Base-by-base conservation (phyloP, 2,888 invertebrate species). In the Melieria crassipennis region DNA sequence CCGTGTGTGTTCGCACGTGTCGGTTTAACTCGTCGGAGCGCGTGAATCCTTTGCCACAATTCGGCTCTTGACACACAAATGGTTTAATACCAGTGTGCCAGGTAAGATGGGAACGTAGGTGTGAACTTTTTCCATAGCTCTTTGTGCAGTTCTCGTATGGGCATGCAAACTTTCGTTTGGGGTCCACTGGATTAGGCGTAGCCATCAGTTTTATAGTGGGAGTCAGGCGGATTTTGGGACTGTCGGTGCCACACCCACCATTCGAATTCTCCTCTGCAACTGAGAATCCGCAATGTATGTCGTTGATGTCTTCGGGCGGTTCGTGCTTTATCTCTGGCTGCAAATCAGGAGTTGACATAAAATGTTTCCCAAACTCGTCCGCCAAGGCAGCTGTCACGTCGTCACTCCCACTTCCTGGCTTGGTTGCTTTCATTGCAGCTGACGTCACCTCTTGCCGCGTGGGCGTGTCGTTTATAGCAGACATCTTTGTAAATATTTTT, bases 1-100 rank as follows among this genome's bases (percentile, higher is more conserved):
- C 77, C 1, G 85, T 85, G 71, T 85, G 85, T 0, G 85, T 85
- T 58, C 85, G 82, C 57, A 81, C 77, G 64, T 85, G 85, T 47
- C 85, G 80, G 69, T 84, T 83, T 3, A 85, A 79, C 69, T 85
- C 85, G 62, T 85, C 85, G 2, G 85, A 85, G 10, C 85, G 81
- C 0, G 85, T 85, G 50, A 85, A 85, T 10, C 85, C 83, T 72
- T 84, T 85, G 2, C 84, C 84, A 47, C 85, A 85, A 42, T 80
- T 80, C 0, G 80, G 76, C 43, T 81, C 80, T n/a, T 75, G 77
- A 70, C 85, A 85, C 4, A 84, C 81, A 69, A 84, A 85, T 0
- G 85, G 85, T 57, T 85, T 85, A 42, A 85, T 82, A 5, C 85
- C 85, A 4, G 85, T 84, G 65, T 85, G 85, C 85, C 85, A 85